Conservation (phyloP, 1,140 invertebrate species). For the Hormaphis cornu region DNA sequence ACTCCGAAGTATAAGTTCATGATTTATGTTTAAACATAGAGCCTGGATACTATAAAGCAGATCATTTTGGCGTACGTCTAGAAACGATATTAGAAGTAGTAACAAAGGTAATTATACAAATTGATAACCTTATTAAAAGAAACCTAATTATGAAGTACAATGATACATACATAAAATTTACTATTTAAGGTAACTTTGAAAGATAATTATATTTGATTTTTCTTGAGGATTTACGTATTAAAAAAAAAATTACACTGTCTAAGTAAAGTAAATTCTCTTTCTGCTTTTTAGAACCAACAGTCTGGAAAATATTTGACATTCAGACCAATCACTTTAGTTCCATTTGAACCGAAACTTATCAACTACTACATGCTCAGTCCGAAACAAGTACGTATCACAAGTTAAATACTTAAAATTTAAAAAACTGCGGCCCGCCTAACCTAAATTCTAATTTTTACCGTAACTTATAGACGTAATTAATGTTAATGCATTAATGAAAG, state of each 20-base stretch:
- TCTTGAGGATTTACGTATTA: too few relatives aligned
- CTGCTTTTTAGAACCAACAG: constrained; percentile 8
- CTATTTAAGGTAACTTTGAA: too few relatives aligned
- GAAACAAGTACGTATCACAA: constrained; percentile 52
- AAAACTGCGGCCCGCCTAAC: background rate
- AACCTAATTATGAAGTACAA: too few relatives aligned
- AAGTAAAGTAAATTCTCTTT: too few relatives aligned
- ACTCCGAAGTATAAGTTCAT: too few relatives aligned
- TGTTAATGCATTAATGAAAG: background rate
- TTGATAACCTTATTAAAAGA: background rate
- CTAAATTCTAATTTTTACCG: background rate
- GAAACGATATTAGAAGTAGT: constrained; percentile 86
- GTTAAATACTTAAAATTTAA: too few relatives aligned
- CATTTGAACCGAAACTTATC: constrained; percentile 86
- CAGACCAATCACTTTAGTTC: constrained; percentile 76
- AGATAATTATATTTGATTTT: too few relatives aligned
- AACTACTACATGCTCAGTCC: constrained; percentile 64
- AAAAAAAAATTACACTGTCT: too few relatives aligned
- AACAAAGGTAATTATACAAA: constrained; percentile 42
- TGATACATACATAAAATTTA: too few relatives aligned
- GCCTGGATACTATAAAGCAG: constrained; percentile 70
- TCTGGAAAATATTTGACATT: constrained; percentile 54
- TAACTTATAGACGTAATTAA: background rate
- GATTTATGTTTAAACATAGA: constrained; percentile 46
- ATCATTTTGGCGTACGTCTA: constrained; percentile 80